Evolutionary conservation across 1,140 invertebrate species (phyloP), one percentile per base, ranked within the genome.

Genomic region (Anagrus nilaparvatae): DNA sequence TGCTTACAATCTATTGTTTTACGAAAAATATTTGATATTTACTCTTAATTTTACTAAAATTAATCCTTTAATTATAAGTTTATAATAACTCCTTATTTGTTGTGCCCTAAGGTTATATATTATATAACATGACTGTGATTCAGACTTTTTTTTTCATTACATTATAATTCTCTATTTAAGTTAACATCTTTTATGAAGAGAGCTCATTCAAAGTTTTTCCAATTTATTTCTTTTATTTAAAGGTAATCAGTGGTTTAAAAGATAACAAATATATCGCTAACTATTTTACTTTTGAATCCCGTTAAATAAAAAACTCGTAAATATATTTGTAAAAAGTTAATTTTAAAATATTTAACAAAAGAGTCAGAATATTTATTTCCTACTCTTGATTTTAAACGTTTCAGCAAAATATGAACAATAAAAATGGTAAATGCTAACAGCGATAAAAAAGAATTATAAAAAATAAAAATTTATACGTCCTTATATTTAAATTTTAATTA

Each of bases 1-100:
- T n/a, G n/a, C n/a, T n/a, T n/a, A n/a, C n/a, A n/a, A n/a, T 43
- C 35, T 41, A 45, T 32, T 50, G 28, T 47, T 47, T 43, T 39
- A 23, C 34, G 35, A 47, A 44, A 43, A 46, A 40, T 46, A 46
- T 40, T 46, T 46, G 44, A 40, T 37, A 37, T 38, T 16, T 32
- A 34, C 43, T 36, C 14, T 37, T 14, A 33, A 31, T 39, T 29
- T 29, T 14, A 25, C n/a, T 39, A 31, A 37, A 12, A 21, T 23
- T 23, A 36, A 30, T 43, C 23, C 38, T 43, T 32, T 37, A 38
- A 38, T 24, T 35, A 31, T 35, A 20, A 17, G 8, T 13, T 9
- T 23, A 12, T 14, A 3, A 31, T 20, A 20, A n/a, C n/a, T n/a
- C n/a, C 27, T 29, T 28, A 44, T 23, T 28, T 29, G 2, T n/a